A percentile compares a stretch with the other conserved stretches of the same genome.
Evolutionary conservation across 2,113 vertebrate species (phyloP).

Genomic region (Ciconia stormi): DNA sequence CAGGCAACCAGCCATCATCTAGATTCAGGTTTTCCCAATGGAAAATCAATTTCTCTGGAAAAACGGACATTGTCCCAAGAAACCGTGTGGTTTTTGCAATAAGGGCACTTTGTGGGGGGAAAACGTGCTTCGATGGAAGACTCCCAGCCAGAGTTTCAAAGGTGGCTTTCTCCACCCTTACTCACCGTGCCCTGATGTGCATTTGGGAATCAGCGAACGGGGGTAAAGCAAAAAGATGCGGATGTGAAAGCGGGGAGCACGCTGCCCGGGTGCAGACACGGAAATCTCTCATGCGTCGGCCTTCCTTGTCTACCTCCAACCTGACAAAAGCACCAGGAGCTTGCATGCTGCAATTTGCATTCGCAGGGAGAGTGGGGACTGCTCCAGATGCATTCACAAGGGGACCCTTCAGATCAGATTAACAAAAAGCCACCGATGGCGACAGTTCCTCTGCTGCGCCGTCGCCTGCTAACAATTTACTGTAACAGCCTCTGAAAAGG

Average conservation of each 20-base stretch:
- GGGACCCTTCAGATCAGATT: neutral
- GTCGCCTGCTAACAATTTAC: neutral
- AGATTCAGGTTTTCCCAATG: neutral
- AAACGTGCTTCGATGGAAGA: neutral
- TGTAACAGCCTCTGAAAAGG: neutral
- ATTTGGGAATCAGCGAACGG: accelerated
- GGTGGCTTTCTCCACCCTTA: neutral
- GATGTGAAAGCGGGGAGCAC: neutral
- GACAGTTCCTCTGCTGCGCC: neutral
- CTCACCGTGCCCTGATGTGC: accelerated
- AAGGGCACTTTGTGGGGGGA: neutral
- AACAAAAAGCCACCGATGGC: neutral
- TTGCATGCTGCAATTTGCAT: neutral
- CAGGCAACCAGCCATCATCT: neutral
- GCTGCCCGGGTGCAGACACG: accelerated
- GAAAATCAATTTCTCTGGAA: neutral
- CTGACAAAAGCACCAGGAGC: neutral
- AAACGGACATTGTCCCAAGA: neutral
- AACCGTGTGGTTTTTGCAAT: neutral
- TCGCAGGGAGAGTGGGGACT: neutral
- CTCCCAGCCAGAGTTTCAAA: neutral
- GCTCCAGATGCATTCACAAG: neutral
- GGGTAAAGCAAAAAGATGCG: neutral
- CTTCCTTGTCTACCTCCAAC: neutral
- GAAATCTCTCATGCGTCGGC: accelerated